Evolutionary conservation across 2,113 vertebrate genomes (phyloP).

Genomic region (Phoxinus phoxinus): DNA sequence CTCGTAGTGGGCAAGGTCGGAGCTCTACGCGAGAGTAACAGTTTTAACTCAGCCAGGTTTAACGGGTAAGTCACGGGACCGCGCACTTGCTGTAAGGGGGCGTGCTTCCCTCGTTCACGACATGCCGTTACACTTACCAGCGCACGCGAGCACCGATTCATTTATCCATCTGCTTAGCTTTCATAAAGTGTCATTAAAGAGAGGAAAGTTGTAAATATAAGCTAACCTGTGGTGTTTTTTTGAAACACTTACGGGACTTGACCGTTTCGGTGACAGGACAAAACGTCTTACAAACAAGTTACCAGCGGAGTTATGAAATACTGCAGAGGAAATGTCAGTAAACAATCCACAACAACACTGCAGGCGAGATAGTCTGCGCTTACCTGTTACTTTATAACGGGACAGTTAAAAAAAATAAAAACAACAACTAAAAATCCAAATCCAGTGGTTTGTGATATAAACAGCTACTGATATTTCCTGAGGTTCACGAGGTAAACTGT

Average conservation of each 20-base stretch:
- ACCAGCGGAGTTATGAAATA: background rate
- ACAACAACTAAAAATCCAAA: background rate
- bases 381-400: constrained; percentile 8
- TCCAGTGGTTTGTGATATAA: background rate
- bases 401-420: background rate
- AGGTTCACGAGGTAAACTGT: background rate
- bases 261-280: background rate
- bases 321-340: background rate
- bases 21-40: constrained; percentile 35
- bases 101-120: constrained; percentile 53
- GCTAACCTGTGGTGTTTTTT: background rate
- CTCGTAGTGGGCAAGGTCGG: constrained; percentile 27
- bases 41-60: constrained; percentile 29
- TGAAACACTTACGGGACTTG: background rate
- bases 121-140: constrained; percentile 27
- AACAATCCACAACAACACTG: background rate
- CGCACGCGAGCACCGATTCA: constrained; percentile 10
- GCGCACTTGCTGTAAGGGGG: constrained; percentile 57
- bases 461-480: background rate
- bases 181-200: background rate
- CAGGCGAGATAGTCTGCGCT: background rate
- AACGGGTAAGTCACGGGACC: constrained; percentile 30
- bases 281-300: constrained; percentile 4
- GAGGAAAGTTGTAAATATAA: background rate
- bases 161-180: background rate